Percentiles rank a stretch among this genome's conserved stretches.
Conservation (phyloP, 1,140 invertebrate species). For the Harlomillsia oculata region DNA sequence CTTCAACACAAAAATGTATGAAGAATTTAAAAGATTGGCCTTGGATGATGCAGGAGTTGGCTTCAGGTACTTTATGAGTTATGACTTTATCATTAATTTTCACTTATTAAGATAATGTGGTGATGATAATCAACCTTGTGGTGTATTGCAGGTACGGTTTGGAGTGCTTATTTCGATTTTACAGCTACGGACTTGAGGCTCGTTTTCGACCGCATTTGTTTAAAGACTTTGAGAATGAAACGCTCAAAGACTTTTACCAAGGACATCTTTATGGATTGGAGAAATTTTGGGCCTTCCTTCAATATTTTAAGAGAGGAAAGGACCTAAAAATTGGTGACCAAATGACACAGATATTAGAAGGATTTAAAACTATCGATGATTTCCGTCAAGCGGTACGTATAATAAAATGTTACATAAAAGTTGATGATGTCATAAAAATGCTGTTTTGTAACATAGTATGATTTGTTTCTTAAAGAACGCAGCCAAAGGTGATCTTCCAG, state of each 20-base stretch:
- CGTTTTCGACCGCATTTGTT: constrained; percentile 88
- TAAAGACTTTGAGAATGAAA: constrained; percentile 91
- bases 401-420: background rate
- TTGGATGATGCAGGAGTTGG: constrained; percentile 83
- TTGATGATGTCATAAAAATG: background rate
- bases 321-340: constrained; percentile 70
- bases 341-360: constrained; percentile 67
- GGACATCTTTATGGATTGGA: constrained; percentile 95
- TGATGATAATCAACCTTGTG: background rate
- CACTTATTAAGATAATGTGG: background rate
- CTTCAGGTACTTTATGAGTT: constrained; percentile 57
- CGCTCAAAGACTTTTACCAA: constrained; percentile 65
- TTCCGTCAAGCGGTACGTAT: constrained; percentile 47
- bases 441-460: background rate
- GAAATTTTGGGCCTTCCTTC: constrained; percentile 98
- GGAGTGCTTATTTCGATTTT: constrained; percentile 98
- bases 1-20: constrained; percentile 97
- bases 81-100: background rate
- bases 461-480: constrained; percentile 13
- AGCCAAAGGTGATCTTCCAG: constrained; percentile 19
- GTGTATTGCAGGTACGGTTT: constrained; percentile 55
- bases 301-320: constrained; percentile 53
- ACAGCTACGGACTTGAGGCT: constrained; percentile 92
- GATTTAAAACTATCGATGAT: constrained; percentile 91
- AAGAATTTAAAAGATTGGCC: constrained; percentile 82